Base-by-base conservation (phyloP, 1,140 invertebrate species). In the Zeugodacus cucurbitae region DNA sequence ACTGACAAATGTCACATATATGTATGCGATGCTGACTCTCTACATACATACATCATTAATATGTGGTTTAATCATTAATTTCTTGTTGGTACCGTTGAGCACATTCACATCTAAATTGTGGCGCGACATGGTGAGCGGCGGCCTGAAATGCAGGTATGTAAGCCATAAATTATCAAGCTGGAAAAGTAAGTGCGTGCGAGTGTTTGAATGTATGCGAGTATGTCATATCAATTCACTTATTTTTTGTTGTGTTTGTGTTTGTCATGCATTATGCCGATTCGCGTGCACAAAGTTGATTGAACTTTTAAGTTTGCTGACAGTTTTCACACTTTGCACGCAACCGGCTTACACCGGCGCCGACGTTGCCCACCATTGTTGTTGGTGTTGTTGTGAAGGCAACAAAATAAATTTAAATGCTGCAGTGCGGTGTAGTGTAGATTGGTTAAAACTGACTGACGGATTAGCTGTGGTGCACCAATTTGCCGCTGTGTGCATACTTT, bases 221-320 rank as follows among this genome's bases (percentile, higher is more conserved):
- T 74, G 37, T 44, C 8, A 41, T 22, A 44, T 74, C 37, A 20
- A 41, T 74, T 74, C 22, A 74, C 10, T n/a, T n/a, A n/a, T n/a
- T n/a, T n/a, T 26, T 62, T 62, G 1, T 59, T 59, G 4, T 59
- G 2, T 82, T 26, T 26, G 2, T 26, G n/a, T n/a, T n/a, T n/a
- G n/a, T n/a, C 44, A 48, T 82, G 44, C 70, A 74, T 41, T 82
- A 82, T 82, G 74, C 44, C 74, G 8, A 82, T 48, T 82, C 22
- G 41, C 41, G 74, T 82, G 74, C 74, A 82, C 26, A 82, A 48
- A 82, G 74, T 82, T 82, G 74, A 82, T 48, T 82, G 74, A 82
- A 82, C 74, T 82, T 82, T 82, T 48, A 82, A 82, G 74, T 54
- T 82, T 48, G 74, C 74, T 82, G 74, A 82, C 74, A 78, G n/a